Evolutionary conservation across 2,888 invertebrate genomes (phyloP), one percentile per base, ranked within the genome.

Genomic region (Plagiodera versicolora): DNA sequence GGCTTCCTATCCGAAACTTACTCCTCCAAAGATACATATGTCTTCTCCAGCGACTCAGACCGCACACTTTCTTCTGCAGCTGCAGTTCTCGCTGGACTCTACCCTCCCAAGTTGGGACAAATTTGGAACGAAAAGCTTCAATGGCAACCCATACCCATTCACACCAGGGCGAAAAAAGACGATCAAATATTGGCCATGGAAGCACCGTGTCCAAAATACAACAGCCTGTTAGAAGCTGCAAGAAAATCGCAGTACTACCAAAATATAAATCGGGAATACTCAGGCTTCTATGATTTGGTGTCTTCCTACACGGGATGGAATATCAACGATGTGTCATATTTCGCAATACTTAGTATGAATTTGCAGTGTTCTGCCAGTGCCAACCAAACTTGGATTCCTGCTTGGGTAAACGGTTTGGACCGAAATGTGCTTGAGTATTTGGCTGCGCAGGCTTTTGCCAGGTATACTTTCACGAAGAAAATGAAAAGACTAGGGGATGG

Each of bases 51-150:
- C 0, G 92, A 94, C 80, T 88, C 90, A 16, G 94, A 95, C 79
- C 86, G 95, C 19, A 92, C 95, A 0, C 79, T 95, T 11, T 93
- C 93, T 90, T 94, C 93, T 60, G 95, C 92, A 0, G 84, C 89
- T 73, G 83, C 88, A 0, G 89, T 91, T 75, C 82, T 94, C 64
- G 92, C 93, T 56, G 91, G 91, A 0, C 74, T 91, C 57, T 91
- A 86, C 76, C 87, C 89, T 4, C 90, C 90, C 0, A 68, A 69
- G 4, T 82, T 78, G 0, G 77, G 80, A 1, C 82, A 87, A 67
- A 61, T 82, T 0, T 91, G 90, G 89, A 82, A 88, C 68, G 46
- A 75, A 0, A 70, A 81, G 19, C 75, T 90, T 10, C 71, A 78
- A 47, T 91, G 91, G 91, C 89, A 90, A 77, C 91, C 91, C 0